These are phyloP conservation scores for Rhaphigaster nebulosa DNA, from an alignment of 2,888 invertebrate genomes.

Conservation along the genomic window DNA sequence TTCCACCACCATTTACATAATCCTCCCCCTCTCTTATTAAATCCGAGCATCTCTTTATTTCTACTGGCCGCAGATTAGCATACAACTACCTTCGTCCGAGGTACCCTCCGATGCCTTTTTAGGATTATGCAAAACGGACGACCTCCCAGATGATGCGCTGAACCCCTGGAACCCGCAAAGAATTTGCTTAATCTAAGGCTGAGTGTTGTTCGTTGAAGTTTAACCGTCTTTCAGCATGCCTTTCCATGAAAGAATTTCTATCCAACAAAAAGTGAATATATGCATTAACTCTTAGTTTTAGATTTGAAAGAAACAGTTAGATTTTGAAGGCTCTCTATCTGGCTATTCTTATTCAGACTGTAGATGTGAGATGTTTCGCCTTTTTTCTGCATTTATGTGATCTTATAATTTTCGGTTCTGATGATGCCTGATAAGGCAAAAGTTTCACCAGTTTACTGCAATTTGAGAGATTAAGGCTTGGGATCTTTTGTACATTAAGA, in stretches of 20 bases:
- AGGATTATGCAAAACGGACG: conserved; percentile 39
- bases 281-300: neutral
- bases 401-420: no score
- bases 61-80: conserved; percentile 55
- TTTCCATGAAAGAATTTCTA: neutral
- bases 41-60: conserved; percentile 53
- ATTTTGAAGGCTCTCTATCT: no score
- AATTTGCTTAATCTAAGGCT: conserved; percentile 39
- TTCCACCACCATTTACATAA: neutral
- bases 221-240: neutral
- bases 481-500: no score
- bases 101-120: conserved; percentile 42
- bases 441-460: no score
- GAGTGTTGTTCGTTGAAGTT: neutral
- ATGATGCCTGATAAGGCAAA: no score
- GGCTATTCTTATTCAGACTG: no score
- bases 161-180: conserved; percentile 23
- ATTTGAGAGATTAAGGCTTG: no score
- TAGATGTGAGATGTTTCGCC: no score
- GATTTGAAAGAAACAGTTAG: neutral
- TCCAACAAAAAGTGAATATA: neutral
- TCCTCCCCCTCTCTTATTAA: conserved; percentile 53
- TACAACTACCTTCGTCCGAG: conserved; percentile 48
- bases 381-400: no score
- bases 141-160: conserved; percentile 19